phyloP scores from a whole-genome alignment of 2,888 invertebrate genomes.

The Microchrysa polita region DNA sequence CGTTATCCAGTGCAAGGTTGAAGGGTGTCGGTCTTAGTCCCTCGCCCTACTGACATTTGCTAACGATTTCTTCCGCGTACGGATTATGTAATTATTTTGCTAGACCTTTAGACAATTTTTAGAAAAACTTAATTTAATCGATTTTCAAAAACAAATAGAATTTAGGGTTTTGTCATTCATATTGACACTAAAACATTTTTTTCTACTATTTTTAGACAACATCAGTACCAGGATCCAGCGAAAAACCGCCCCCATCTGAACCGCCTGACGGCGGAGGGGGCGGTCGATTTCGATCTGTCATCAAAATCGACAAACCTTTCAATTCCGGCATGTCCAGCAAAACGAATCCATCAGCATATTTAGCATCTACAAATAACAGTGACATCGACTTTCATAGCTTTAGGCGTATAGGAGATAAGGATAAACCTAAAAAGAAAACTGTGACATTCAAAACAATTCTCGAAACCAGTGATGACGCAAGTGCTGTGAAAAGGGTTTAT shows the following conservation, averaged over 20 bases:
- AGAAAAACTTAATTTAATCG: too few species aligned
- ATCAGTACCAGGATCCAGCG: slow-evolving; percentile 44
- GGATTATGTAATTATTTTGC: too few species aligned
- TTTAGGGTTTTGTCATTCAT: too few species aligned
- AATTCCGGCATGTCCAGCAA: slow-evolving; percentile 45
- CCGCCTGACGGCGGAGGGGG: slow-evolving; percentile 49
- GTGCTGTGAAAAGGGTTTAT: slow-evolving; percentile 68
- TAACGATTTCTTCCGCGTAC: too few species aligned
- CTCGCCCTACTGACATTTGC: too few species aligned
- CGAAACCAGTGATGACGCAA: slow-evolving; percentile 72
- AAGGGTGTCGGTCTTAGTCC: too few species aligned
- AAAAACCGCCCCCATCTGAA: slow-evolving; percentile 49
- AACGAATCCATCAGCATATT: slow-evolving; percentile 37
- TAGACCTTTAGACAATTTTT: too few species aligned
- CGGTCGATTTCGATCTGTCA: slow-evolving; percentile 18
- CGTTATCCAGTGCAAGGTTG: too few species aligned
- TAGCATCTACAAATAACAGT: slow-evolving; percentile 7
- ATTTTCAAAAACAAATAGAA: too few species aligned
- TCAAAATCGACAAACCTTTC: slow-evolving; percentile 41
- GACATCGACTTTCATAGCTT: slow-evolving; percentile 38
- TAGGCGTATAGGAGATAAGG: slow-evolving; percentile 36
- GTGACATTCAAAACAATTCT: slow-evolving; percentile 72
- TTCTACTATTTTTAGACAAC: slow-evolving; percentile 40
- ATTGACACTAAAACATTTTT: background rate
- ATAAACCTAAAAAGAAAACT: slow-evolving; percentile 67